A percentile compares a stretch with the other conserved stretches of the same genome.
Evolutionary conservation across 1,140 invertebrate genomes (phyloP).

Genomic region (Drosophila lacertosa): DNA sequence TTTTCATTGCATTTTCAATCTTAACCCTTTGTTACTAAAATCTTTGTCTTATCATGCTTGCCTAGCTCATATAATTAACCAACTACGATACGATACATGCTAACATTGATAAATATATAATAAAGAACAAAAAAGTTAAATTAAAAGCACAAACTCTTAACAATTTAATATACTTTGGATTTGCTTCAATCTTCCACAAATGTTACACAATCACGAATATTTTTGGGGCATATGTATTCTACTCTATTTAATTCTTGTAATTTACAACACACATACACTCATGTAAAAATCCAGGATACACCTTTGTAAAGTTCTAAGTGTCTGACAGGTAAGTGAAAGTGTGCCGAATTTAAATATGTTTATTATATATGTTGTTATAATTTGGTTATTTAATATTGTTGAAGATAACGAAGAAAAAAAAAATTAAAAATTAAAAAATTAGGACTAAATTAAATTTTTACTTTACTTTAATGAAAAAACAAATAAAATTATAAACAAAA

Average conservation of each 20-base stretch:
- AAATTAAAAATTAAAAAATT: too few species aligned
- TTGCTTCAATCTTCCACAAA: conserved; percentile 40
- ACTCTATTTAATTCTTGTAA: not conserved
- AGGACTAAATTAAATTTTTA: too few species aligned
- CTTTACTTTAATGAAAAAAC: too few species aligned
- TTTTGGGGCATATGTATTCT: not conserved
- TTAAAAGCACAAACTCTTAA: conserved; percentile 18
- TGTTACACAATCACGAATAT: conserved; percentile 8
- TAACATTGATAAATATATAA: conserved; percentile 18
- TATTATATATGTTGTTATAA: too few species aligned
- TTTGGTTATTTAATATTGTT: too few species aligned
- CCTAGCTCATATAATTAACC: conserved; percentile 34
- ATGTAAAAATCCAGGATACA: too few species aligned
- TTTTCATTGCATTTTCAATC: conserved; percentile 73
- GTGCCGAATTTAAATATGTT: too few species aligned
- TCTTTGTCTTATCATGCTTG: conserved; percentile 9
- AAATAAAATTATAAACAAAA: too few species aligned
- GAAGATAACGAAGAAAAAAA: too few species aligned
- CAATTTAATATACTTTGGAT: conserved; percentile 47
- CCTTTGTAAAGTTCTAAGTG: too few species aligned
- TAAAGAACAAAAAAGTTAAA: conserved; percentile 2
- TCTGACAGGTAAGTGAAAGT: too few species aligned
- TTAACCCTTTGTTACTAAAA: conserved; percentile 44
- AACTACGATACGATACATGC: conserved; percentile 42
- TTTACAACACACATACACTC: not conserved